Percentiles rank a stretch among this genome's conserved stretches.
phyloP scores from a whole-genome alignment of 2,797 vertebrate species.

The Argyrosomus regius region DNA sequence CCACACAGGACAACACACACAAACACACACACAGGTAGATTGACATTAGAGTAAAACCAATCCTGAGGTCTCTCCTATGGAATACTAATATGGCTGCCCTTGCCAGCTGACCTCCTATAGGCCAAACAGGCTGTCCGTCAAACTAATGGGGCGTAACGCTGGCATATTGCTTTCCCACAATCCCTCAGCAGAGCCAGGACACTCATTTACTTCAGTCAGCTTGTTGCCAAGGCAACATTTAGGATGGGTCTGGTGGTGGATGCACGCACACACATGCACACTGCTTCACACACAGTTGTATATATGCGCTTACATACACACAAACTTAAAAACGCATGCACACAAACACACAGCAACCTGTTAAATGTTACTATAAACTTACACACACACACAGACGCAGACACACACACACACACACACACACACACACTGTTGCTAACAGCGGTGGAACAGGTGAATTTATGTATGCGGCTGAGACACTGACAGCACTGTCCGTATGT shows the following conservation, averaged over 20 bases:
- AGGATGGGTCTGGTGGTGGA: conserved; percentile 75
- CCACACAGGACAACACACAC: conserved; percentile 12
- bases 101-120: conserved; percentile 85
- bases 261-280: conserved; percentile 59
- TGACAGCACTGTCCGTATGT: conserved; percentile 54
- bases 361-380: conserved; percentile 43
- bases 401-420: not conserved
- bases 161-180: conserved; percentile 86
- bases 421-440: conserved; percentile 14
- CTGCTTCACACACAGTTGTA: conserved; percentile 24
- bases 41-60: conserved; percentile 82
- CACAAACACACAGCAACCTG: conserved; percentile 24
- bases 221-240: conserved; percentile 86
- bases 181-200: conserved; percentile 82
- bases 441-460: conserved; percentile 52
- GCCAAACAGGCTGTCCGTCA: conserved; percentile 85
- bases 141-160: conserved; percentile 85
- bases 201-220: conserved; percentile 86
- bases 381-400: conserved; percentile 1
- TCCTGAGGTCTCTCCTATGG: conserved; percentile 73
- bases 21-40: conserved; percentile 64
- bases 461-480: conserved; percentile 53
- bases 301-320: conserved; percentile 24
- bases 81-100: conserved; percentile 84
- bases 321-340: conserved; percentile 23